Conservation (phyloP, 2,888 invertebrate species). For the Zaprionus bogoriensis region DNA sequence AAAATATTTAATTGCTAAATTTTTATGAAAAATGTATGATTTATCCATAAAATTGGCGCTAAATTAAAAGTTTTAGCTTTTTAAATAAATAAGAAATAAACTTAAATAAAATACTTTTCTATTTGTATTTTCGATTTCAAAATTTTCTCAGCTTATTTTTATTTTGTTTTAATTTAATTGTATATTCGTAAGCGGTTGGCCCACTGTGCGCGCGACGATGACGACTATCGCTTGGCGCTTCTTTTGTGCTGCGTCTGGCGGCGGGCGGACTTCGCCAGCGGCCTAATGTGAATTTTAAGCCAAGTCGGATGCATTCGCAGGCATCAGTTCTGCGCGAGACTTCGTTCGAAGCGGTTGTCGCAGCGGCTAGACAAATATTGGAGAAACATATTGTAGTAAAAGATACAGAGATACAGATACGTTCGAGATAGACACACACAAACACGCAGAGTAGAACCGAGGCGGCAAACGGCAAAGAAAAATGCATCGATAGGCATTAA, state of each 20-base stretch:
- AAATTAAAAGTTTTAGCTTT: too few relatives aligned
- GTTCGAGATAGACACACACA: not conserved
- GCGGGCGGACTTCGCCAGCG: slow-evolving; percentile 62
- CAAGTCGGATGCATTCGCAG: slow-evolving; percentile 70
- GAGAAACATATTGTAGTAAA: too few relatives aligned
- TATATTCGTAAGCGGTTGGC: not conserved
- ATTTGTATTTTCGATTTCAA: too few relatives aligned
- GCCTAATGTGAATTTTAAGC: slow-evolving; percentile 76
- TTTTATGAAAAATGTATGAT: too few relatives aligned
- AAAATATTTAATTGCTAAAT: too few relatives aligned
- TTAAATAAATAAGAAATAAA: too few relatives aligned
- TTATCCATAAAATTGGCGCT: too few relatives aligned
- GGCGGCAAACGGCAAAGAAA: slow-evolving; percentile 24
- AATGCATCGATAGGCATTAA: slow-evolving; percentile 50
- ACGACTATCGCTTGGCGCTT: slow-evolving; percentile 58
- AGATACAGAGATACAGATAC: slow-evolving; percentile 10
- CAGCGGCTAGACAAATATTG: slow-evolving; percentile 35
- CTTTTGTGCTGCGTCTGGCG: slow-evolving; percentile 60
- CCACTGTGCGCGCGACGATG: slow-evolving; percentile 58
- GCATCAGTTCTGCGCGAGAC: slow-evolving; percentile 79
- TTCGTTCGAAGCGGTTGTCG: slow-evolving; percentile 75
- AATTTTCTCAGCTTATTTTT: not conserved
- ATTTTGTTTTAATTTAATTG: not conserved
- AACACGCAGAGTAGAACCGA: too few relatives aligned
- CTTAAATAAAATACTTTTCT: too few relatives aligned